Evolutionary conservation across 2,113 vertebrate species (phyloP).

Genomic region (Thunnus thynnus): DNA sequence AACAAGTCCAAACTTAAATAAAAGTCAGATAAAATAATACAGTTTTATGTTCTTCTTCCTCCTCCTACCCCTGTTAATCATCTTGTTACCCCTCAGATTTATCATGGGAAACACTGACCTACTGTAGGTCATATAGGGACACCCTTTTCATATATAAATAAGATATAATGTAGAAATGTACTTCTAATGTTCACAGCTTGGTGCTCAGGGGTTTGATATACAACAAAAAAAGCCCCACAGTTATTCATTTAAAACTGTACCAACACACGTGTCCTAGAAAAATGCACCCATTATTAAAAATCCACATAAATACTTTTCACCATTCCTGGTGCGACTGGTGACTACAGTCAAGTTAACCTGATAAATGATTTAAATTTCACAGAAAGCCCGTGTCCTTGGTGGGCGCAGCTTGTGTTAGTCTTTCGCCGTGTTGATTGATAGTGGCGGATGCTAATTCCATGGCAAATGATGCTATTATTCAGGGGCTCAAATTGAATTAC

Average conservation of each 20-base stretch:
- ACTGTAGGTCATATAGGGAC: no score
- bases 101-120: no score
- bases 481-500: slow-evolving; percentile 81
- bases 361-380: slow-evolving; percentile 52
- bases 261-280: background rate
- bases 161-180: no score
- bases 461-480: slow-evolving; percentile 83
- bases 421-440: slow-evolving; percentile 70
- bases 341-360: slow-evolving; percentile 55
- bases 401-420: slow-evolving; percentile 61
- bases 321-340: background rate
- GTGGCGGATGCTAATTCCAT: slow-evolving; percentile 77
- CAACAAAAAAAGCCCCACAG: background rate
- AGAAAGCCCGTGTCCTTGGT: slow-evolving; percentile 62
- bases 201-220: background rate
- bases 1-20: no score
- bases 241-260: background rate
- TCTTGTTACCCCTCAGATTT: no score
- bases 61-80: no score
- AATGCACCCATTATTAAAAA: background rate
- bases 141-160: no score
- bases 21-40: no score
- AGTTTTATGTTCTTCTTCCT: no score
- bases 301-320: background rate
- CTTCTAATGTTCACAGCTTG: no score